Evolutionary conservation across 2,113 vertebrate genomes (phyloP).

Genomic region (Aegotheles bennettii): DNA sequence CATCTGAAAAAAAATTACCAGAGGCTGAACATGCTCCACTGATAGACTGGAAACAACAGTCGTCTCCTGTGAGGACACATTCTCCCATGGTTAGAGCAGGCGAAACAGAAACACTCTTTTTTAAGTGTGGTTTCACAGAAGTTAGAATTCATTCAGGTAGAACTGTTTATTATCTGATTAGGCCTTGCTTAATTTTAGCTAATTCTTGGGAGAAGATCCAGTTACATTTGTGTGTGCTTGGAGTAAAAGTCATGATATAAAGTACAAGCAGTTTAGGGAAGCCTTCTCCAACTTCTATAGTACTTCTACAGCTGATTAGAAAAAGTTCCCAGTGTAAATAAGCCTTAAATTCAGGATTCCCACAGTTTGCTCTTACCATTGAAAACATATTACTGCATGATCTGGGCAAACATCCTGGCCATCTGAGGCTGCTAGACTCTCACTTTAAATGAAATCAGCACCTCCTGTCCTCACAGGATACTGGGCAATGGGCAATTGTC

Average conservation of each 20-base stretch:
- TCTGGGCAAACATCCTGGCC: not conserved
- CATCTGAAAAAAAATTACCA: fast-evolving
- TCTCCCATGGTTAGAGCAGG: not conserved
- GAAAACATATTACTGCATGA: not conserved
- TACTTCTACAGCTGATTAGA: not conserved
- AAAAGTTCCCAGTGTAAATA: not conserved
- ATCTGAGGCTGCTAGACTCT: not conserved
- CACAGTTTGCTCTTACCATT: not conserved
- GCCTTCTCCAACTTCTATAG: not conserved
- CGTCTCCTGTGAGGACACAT: not conserved
- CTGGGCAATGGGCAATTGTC: not conserved
- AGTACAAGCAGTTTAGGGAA: not conserved
- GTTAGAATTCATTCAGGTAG: not conserved
- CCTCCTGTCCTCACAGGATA: not conserved
- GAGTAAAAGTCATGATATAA: not conserved
- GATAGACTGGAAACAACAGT: not conserved
- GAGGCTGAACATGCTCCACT: not conserved
- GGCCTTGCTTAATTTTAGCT: not conserved
- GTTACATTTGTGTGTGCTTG: not conserved
- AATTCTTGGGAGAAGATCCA: not conserved
- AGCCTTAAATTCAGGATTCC: not conserved
- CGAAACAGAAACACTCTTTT: not conserved
- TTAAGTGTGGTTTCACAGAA: not conserved
- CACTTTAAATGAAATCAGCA: not conserved
- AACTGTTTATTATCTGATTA: not conserved